Conservation (phyloP, 2,113 vertebrate genomes). For the Alethe castanea region DNA sequence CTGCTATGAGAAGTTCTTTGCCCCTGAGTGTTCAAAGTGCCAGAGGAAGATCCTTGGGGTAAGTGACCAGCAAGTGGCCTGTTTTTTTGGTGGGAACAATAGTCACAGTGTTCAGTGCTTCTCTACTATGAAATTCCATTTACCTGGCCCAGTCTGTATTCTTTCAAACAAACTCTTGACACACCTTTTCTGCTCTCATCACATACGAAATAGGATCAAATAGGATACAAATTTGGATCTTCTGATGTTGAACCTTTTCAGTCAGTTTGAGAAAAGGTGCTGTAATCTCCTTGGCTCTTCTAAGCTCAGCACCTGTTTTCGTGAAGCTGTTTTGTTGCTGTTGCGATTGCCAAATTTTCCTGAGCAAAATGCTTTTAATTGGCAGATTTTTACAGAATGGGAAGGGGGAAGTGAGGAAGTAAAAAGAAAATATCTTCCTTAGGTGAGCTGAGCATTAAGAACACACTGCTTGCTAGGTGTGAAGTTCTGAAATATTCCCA, state of each 20-base stretch:
- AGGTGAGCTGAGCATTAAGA: not conserved
- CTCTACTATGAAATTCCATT: not conserved
- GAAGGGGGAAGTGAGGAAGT: not conserved
- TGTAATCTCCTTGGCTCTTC: not conserved
- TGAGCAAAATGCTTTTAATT: not conserved
- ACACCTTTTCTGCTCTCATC: not conserved
- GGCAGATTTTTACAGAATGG: not conserved
- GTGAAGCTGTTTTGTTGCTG: not conserved
- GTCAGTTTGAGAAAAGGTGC: not conserved
- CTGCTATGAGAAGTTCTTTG: conserved; percentile 95
- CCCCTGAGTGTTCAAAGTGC: conserved; percentile 88
- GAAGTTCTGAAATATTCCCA: not conserved
- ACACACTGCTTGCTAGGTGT: not conserved
- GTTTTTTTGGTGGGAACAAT: not conserved
- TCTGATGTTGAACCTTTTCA: not conserved
- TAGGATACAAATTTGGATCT: not conserved
- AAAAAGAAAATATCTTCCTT: not conserved
- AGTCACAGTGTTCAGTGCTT: not conserved
- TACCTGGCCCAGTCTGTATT: not conserved
- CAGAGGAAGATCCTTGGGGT: conserved; percentile 94
- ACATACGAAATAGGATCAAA: too few relatives aligned
- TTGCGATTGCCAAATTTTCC: not conserved
- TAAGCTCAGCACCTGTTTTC: not conserved
- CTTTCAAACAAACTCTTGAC: not conserved
- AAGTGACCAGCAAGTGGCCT: conserved; percentile 49